Evolutionary conservation across 2,113 vertebrate genomes (phyloP).

Genomic region (Empidonax alnorum): DNA sequence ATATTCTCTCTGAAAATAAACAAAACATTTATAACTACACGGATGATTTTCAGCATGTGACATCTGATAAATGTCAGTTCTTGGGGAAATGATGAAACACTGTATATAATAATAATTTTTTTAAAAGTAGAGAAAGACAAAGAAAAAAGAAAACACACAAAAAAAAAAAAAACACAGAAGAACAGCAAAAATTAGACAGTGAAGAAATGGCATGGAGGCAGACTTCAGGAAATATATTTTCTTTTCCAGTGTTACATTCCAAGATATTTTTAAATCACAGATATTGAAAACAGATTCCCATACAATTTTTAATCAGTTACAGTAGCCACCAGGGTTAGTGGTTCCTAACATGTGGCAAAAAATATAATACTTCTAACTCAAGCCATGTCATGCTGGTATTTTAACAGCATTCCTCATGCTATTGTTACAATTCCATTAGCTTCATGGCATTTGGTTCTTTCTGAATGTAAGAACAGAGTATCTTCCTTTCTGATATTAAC

Average conservation of each 20-base stretch:
- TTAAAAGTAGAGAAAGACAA: neutral
- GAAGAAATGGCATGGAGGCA: neutral
- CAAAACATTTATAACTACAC: neutral
- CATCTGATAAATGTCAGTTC: neutral
- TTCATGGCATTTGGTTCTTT: conserved; percentile 26
- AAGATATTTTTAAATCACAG: conserved; percentile 62
- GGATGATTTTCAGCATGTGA: neutral
- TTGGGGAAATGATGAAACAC: neutral
- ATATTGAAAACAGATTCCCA: conserved; percentile 58
- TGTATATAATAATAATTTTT: neutral
- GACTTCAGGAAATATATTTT: conserved; percentile 43
- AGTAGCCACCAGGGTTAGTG: conserved; percentile 41
- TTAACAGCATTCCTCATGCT: conserved; percentile 51
- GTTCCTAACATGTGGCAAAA: conserved; percentile 56
- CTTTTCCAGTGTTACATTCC: conserved; percentile 34
- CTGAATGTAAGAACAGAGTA: neutral
- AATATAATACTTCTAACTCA: conserved; percentile 46
- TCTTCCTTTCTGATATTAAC: neutral
- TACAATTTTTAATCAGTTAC: conserved; percentile 57
- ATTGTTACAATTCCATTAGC: conserved; percentile 43
- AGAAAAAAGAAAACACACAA: neutral
- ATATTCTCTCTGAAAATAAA: neutral
- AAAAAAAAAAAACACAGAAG: neutral
- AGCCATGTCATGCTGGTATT: conserved; percentile 40
- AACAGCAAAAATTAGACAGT: neutral